These are phyloP conservation scores for Drosophila albomicans DNA, from an alignment of 1,140 invertebrate species.

Conservation along the genomic window DNA sequence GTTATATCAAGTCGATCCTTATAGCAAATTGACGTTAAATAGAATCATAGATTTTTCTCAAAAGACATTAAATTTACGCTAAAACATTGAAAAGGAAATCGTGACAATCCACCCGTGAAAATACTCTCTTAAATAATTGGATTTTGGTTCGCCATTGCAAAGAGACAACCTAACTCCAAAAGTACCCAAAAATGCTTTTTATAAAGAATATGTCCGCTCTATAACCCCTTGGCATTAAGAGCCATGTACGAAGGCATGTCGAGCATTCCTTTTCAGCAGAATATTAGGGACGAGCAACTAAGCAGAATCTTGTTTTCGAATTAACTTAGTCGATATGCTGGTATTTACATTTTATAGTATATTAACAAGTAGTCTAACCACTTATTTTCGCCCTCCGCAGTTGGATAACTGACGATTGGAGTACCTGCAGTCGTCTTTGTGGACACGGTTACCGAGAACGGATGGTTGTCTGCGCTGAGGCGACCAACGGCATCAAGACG, in stretches of 20 bases:
- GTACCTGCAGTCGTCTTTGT: slow-evolving; percentile 92
- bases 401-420: slow-evolving; percentile 96
- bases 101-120: no score
- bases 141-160: no score
- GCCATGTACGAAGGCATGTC: slow-evolving; percentile 44
- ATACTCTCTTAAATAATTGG: no score
- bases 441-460: slow-evolving; percentile 92
- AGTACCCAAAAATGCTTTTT: no score
- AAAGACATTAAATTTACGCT: no score
- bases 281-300: slow-evolving; percentile 39
- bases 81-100: no score
- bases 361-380: slow-evolving; percentile 32
- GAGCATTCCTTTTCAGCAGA: slow-evolving; percentile 25
- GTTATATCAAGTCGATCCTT: no score
- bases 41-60: no score
- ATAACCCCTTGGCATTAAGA: slow-evolving; percentile 37
- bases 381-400: slow-evolving; percentile 86
- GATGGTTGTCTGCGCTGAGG: slow-evolving; percentile 92
- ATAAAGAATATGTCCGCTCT: no score
- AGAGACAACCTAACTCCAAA: no score
- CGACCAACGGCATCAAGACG: slow-evolving; percentile 88
- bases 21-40: no score
- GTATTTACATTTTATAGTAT: not conserved
- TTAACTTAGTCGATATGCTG: slow-evolving; percentile 49
- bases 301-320: slow-evolving; percentile 39